Evolutionary conservation across 2,888 invertebrate species (phyloP), one percentile per base, ranked within the genome.

Genomic region (Aspidiotus rigidus): DNA sequence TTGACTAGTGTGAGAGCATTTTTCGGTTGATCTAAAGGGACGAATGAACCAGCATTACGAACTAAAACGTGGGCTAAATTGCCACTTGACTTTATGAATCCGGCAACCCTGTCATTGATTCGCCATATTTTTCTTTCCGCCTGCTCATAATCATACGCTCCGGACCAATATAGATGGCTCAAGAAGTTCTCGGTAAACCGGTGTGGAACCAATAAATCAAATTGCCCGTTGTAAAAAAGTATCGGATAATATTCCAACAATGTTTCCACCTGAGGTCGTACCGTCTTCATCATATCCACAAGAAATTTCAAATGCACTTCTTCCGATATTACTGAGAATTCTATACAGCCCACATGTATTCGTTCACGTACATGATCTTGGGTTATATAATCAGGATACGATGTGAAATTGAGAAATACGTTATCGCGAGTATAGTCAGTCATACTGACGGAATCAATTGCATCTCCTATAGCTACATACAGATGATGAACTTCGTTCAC

Each of bases 61-160:
- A 64, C 17, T 57, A 64, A 41, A 15, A 64, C 64, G 8, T 64
- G 64, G 5, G 64, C 57, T 56, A 64, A 56, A 54, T 56, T 64
- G 16, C 42, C 17, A 9, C 42, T 28, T 17, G 8, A 41, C 44
- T 41, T 64, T 16, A 13, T 57, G 17, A 44, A 64, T 2, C 64
- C 64, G 9, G n/a, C 1, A 0, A 56, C 17, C 11, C 42, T 15
- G 17, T 55, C 8, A 17, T 55, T 17, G n/a, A 41, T 16, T 40
- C 28, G 57, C 64, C 64, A 64, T 7, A 57, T n/a, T n/a, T 17
- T 15, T n/a, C 41, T 54, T 11, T 16, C 13, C 13, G 16, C 57
- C 0, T 11, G 54, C 11, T 42, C 56, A 11, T 42, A 64, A n/a
- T 57, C 11, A 11, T 64, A 42, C 10, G 44, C 15, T n/a, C 16